phyloP scores from a whole-genome alignment of 2,888 invertebrate genomes.

The Microplitis deprimator region DNA sequence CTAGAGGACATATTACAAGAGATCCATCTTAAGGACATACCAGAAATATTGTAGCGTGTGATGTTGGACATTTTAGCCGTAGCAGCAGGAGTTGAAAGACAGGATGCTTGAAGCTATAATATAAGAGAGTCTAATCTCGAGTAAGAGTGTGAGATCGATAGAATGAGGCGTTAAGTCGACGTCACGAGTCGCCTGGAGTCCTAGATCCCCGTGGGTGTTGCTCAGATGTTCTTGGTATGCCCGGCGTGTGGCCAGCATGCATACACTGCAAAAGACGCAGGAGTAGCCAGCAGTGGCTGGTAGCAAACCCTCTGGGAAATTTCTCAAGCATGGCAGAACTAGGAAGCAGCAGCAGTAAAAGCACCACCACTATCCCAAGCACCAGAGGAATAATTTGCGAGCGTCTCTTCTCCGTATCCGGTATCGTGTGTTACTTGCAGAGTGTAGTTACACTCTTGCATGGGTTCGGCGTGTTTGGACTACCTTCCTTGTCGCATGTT shows the following conservation, averaged over 20 bases:
- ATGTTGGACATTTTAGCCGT: background rate
- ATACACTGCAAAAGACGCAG: conserved; percentile 38
- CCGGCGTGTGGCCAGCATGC: conserved; percentile 49
- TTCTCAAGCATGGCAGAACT: conserved; percentile 51
- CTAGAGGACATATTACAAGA: background rate
- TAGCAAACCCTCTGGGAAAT: conserved; percentile 59
- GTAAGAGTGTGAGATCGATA: conserved; percentile 16
- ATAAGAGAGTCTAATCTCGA: background rate
- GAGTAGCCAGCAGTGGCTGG: conserved; percentile 21
- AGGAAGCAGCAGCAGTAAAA: background rate
- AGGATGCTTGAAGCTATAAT: background rate
- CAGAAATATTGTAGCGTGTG: background rate
- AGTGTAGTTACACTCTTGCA: background rate
- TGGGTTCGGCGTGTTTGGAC: conserved; percentile 54
- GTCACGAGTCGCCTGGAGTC: conserved; percentile 19
- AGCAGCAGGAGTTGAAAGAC: background rate
- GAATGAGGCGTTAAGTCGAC: conserved; percentile 34
- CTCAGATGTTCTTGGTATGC: conserved; percentile 5
- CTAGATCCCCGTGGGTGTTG: conserved; percentile 20
- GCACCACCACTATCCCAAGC: conserved; percentile 34
- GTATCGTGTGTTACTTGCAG: background rate
- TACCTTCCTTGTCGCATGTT: conserved; percentile 57
- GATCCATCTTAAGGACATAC: background rate
- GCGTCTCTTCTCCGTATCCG: conserved; percentile 55
- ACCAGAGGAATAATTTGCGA: conserved; percentile 66